A percentile compares a stretch with the other conserved stretches of the same genome.
Evolutionary conservation across 2,797 vertebrate species (phyloP).

Genomic region (Sebastes taczanowskii): DNA sequence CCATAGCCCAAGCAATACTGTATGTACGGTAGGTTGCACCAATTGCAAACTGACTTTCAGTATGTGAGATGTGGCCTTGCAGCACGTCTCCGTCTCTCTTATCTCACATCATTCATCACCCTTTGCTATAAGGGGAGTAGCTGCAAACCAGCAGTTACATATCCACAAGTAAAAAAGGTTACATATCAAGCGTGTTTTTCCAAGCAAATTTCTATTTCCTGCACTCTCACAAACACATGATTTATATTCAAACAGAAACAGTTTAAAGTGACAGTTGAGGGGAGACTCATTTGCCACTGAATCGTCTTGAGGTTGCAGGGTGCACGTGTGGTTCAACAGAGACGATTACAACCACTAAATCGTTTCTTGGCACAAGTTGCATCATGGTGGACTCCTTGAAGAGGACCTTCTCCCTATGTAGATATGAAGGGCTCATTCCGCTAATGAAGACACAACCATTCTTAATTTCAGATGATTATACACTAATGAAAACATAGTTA

Average conservation of each 20-base stretch:
- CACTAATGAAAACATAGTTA: too few species aligned
- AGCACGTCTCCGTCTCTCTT: conserved; percentile 8
- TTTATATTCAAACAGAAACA: background rate
- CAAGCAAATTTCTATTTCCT: background rate
- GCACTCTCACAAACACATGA: background rate
- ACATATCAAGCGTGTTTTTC: background rate
- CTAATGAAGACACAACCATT: too few species aligned
- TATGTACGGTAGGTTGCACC: background rate
- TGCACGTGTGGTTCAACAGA: background rate
- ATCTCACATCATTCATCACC: conserved; percentile 18
- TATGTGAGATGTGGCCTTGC: conserved; percentile 8
- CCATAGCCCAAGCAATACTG: background rate
- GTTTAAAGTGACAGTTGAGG: background rate
- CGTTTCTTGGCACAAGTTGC: background rate
- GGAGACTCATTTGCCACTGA: background rate
- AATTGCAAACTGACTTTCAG: background rate
- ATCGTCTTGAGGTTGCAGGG: background rate
- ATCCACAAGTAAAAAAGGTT: background rate
- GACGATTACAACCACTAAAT: background rate
- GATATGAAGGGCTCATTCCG: too few species aligned
- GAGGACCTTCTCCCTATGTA: too few species aligned
- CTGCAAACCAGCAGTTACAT: background rate
- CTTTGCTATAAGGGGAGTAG: background rate
- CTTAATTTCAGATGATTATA: too few species aligned
- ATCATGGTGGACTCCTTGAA: too few species aligned